These are phyloP conservation scores for Phasianus colchicus DNA, from an alignment of 2,113 vertebrate species.

Conservation along the genomic window DNA sequence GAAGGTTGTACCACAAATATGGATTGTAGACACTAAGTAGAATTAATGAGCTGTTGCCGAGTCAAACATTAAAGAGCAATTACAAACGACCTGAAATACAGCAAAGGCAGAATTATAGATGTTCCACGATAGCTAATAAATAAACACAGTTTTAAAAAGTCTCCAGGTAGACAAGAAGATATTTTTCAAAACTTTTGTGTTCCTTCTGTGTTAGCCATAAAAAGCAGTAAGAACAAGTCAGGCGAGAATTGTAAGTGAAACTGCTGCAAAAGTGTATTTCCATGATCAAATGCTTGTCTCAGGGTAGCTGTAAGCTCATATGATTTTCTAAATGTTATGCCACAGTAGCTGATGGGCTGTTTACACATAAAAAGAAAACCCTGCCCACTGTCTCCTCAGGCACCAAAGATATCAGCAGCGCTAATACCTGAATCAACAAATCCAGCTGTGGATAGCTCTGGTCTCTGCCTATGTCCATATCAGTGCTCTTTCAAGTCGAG, in stretches of 20 bases:
- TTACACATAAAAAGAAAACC: conserved; percentile 29
- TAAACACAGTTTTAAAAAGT: neutral
- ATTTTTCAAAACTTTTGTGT: neutral
- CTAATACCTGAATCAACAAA: conserved; percentile 38
- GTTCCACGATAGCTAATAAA: neutral
- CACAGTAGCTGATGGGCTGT: conserved; percentile 9
- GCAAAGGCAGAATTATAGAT: neutral
- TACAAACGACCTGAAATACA: neutral
- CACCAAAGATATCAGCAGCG: conserved; percentile 12
- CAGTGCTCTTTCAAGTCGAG: neutral
- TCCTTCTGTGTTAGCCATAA: neutral
- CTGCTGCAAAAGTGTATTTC: neutral
- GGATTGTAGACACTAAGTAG: neutral
- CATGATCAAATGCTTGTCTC: neutral
- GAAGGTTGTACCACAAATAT: neutral
- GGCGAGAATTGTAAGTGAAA: neutral
- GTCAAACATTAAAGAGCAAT: conserved; percentile 52
- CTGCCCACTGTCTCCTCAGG: neutral
- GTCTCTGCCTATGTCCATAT: neutral
- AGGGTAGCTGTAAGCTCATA: neutral
- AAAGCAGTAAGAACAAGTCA: neutral
- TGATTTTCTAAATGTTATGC: neutral
- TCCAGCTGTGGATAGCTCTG: neutral
- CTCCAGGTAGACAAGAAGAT: neutral
- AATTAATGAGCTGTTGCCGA: conserved; percentile 42